Conservation (phyloP, 1,140 invertebrate species). For the Drosophila ironensis region DNA sequence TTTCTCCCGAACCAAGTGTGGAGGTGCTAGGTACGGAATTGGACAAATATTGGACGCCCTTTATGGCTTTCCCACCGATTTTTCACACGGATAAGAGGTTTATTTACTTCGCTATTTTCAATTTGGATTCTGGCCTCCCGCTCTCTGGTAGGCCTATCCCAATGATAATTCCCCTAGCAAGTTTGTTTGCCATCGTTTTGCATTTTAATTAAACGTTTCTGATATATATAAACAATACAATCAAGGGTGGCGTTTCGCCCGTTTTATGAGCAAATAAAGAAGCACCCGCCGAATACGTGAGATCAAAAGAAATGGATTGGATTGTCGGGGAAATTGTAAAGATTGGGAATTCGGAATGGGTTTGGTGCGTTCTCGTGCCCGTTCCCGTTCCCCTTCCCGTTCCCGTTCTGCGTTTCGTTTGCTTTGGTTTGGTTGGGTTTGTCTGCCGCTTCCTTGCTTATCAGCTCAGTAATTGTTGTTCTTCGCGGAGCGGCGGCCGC, state of each 20-base stretch:
- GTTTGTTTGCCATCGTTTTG: slow-evolving; percentile 1
- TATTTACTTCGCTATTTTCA: too few species aligned
- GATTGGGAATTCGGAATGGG: not conserved
- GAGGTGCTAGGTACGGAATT: slow-evolving; percentile 2
- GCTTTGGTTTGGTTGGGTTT: slow-evolving; percentile 12
- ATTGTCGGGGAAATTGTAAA: not conserved
- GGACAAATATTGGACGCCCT: not conserved
- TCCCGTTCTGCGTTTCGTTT: not conserved
- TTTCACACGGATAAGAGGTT: too few species aligned
- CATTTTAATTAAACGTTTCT: slow-evolving; percentile 5
- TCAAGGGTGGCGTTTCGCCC: too few species aligned
- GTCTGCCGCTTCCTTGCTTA: slow-evolving; percentile 31
- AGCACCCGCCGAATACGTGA: not conserved
- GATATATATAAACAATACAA: not conserved
- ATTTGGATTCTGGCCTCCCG: too few species aligned
- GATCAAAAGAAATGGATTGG: not conserved
- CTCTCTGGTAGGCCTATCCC: too few species aligned
- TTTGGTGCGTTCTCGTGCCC: too few species aligned
- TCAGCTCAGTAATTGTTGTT: slow-evolving; percentile 34
- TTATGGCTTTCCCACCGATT: not conserved
- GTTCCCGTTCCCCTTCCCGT: too few species aligned
- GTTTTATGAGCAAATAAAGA: slow-evolving; percentile 7
- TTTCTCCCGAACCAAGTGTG: not conserved
- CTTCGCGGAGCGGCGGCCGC: not conserved
- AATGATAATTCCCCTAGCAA: too few species aligned